These are phyloP conservation scores for Chrysopa pallens DNA, from an alignment of 1,140 invertebrate species.

Conservation along the genomic window DNA sequence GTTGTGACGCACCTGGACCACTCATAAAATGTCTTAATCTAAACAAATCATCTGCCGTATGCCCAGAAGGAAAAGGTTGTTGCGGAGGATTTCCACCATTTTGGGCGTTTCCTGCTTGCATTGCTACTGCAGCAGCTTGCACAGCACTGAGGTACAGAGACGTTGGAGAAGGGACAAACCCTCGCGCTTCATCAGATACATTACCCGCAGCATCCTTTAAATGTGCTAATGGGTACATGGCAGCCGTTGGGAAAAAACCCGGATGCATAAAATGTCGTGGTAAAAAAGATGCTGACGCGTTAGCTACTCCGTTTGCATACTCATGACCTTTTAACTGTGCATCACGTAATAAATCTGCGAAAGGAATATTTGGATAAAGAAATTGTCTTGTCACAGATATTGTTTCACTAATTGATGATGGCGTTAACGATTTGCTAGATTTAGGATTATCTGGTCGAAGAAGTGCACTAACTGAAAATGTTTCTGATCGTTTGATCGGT, in stretches of 20 bases:
- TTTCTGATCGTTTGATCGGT: slow-evolving; percentile 45
- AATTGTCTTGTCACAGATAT: slow-evolving; percentile 35
- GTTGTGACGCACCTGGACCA: slow-evolving; percentile 20
- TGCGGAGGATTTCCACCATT: not conserved
- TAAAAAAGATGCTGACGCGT: slow-evolving; percentile 14
- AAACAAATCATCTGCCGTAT: slow-evolving; percentile 26
- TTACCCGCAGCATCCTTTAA: slow-evolving; percentile 12
- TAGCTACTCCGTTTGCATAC: slow-evolving; percentile 12
- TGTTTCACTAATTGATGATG: slow-evolving; percentile 28
- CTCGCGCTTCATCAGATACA: slow-evolving; percentile 25
- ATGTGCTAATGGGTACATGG: slow-evolving; percentile 15
- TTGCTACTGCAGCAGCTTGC: slow-evolving; percentile 29
- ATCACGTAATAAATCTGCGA: slow-evolving; percentile 31
- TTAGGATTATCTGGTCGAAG: slow-evolving; percentile 55
- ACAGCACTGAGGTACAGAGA: slow-evolving; percentile 43
- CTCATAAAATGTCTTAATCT: slow-evolving; percentile 27
- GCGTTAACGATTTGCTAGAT: slow-evolving; percentile 27
- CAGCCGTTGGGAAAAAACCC: slow-evolving; percentile 17
- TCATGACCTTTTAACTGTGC: slow-evolving; percentile 22
- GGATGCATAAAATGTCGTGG: slow-evolving; percentile 22
- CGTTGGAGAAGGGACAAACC: slow-evolving; percentile 29
- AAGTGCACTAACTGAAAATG: slow-evolving; percentile 60
- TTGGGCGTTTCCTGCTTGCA: slow-evolving; percentile 17
- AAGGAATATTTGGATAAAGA: slow-evolving; percentile 36
- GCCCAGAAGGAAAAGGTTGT: slow-evolving; percentile 8